Conservation (phyloP, 2,888 invertebrate species). For the Sinelater perroti region DNA sequence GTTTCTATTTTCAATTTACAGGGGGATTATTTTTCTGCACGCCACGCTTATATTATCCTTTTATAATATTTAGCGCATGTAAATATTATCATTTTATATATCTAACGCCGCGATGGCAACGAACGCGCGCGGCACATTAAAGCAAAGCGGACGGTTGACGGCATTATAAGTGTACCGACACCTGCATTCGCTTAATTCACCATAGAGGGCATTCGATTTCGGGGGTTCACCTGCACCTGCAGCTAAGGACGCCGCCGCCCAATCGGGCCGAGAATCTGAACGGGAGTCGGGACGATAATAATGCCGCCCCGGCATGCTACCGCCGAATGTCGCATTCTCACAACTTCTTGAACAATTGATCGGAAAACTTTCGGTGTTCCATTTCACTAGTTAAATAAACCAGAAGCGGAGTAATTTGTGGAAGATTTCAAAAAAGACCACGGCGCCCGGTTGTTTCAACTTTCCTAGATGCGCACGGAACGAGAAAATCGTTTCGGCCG, state of each 20-base stretch:
- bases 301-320: background rate
- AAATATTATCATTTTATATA: constrained; percentile 49
- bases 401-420: constrained; percentile 19
- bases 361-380: constrained; percentile 18
- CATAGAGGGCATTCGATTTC: background rate
- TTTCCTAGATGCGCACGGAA: constrained; percentile 21
- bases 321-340: background rate
- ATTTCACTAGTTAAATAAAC: constrained; percentile 23
- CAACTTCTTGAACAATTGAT: constrained; percentile 6
- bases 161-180: constrained; percentile 30
- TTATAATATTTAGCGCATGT: constrained; percentile 46
- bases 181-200: constrained; percentile 33
- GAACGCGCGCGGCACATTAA: constrained; percentile 39
- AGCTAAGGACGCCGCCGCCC: constrained; percentile 5
- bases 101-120: constrained; percentile 45
- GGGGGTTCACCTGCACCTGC: background rate
- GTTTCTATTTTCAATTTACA: constrained; percentile 48
- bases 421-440: constrained; percentile 10
- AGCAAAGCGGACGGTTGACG: constrained; percentile 41
- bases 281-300: constrained; percentile 1
- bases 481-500: constrained; percentile 4
- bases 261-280: too few relatives aligned
- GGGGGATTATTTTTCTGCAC: constrained; percentile 44
- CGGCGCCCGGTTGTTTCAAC: constrained; percentile 14
- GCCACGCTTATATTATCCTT: constrained; percentile 41